Evolutionary conservation across 2,888 invertebrate species (phyloP), one percentile per base, ranked within the genome.

Genomic region (Pogonocherus hispidulus): DNA sequence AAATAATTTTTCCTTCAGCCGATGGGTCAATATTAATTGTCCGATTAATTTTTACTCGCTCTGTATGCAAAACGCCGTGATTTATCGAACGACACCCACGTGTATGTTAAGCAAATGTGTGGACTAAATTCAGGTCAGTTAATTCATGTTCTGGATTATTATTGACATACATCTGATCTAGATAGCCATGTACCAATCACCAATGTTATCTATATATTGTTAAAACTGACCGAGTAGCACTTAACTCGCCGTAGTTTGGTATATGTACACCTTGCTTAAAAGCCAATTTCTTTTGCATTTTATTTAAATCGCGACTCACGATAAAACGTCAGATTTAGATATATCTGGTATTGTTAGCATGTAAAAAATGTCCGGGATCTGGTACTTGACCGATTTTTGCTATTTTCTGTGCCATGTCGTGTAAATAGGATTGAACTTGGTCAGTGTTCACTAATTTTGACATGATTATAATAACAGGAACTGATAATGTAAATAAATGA

Each of bases 41-140:
- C 27, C 27, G 8, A 27, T n/a, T 27, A 27, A 27, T 27, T 27
- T 27, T 27, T 27, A 8, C 27, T 6, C 63, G 63, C 56, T 63
- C 66, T 63, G 54, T 63, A 63, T 35, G n/a, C n/a, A n/a, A n/a
- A n/a, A n/a, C 37, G 51, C 49, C 44, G 64, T 67, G 62, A 70
- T 64, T 56, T 64, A 69, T 71, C 44, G 47, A 27, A 23, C 27
- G 57, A 67, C 71, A 67, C 71, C 71, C 62, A 71, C 71, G 57
- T 41, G 35, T 32, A 59, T 56, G 64, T 44, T 57, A 62, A 71
- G 64, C 65, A 63, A 59, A 71, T 57, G 69, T 63, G 41, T 52
- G 64, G 64, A 70, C 70, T 71, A 57, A 59, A 73, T 71, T 71
- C 64, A 68, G 72, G 71, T 71, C 71, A 71, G 70, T 73, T 67